These are phyloP conservation scores for Diogma glabrata DNA, from an alignment of 2,888 invertebrate genomes.

Conservation along the genomic window DNA sequence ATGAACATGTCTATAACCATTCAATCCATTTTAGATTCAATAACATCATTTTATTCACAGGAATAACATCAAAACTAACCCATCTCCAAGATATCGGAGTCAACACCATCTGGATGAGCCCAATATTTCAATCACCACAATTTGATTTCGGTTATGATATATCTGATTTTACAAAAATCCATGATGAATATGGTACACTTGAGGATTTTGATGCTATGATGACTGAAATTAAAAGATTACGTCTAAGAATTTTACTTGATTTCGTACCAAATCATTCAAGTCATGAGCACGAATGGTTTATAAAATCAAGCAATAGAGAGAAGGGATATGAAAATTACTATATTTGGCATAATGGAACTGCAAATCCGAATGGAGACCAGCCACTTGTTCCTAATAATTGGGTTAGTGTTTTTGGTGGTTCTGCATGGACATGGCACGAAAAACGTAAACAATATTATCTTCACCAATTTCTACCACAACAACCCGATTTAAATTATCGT, in stretches of 20 bases:
- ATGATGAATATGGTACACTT: slow-evolving; percentile 44
- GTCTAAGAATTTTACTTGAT: slow-evolving; percentile 36
- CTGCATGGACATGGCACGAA: slow-evolving; percentile 62
- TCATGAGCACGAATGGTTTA: slow-evolving; percentile 51
- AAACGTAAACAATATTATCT: slow-evolving; percentile 60
- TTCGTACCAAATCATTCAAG: slow-evolving; percentile 43
- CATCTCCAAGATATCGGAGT: slow-evolving; percentile 48
- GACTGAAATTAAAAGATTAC: slow-evolving; percentile 16
- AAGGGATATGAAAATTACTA: slow-evolving; percentile 58
- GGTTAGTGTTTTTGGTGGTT: slow-evolving; percentile 47
- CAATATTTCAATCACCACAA: slow-evolving; percentile 53
- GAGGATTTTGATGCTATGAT: slow-evolving; percentile 40
- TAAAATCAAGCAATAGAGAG: slow-evolving; percentile 42
- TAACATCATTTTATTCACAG: too few species aligned
- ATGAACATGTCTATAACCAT: too few species aligned
- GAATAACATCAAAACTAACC: slow-evolving; percentile 27
- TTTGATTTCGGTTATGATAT: slow-evolving; percentile 53
- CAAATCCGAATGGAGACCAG: slow-evolving; percentile 17
- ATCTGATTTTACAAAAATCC: slow-evolving; percentile 41
- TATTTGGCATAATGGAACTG: slow-evolving; percentile 42
- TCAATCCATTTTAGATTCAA: too few species aligned
- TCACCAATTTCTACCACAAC: slow-evolving; percentile 61
- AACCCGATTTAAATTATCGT: slow-evolving; percentile 74
- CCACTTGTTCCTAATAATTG: slow-evolving; percentile 37
- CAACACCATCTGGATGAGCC: slow-evolving; percentile 56